Percentiles rank a stretch among this genome's conserved stretches.
phyloP scores from a whole-genome alignment of 2,888 invertebrate genomes.

The Abrostola tripartita region DNA sequence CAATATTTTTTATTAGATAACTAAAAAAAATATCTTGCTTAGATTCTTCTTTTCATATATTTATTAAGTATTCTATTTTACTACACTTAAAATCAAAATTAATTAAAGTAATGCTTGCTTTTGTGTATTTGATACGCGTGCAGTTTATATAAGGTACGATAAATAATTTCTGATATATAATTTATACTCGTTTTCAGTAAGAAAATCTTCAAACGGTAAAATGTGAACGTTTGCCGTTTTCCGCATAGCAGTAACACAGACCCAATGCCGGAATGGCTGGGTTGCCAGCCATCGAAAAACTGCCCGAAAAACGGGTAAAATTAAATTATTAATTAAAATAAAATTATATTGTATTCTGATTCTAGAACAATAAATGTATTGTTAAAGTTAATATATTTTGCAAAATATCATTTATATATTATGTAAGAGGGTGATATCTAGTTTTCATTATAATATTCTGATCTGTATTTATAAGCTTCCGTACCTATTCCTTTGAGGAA shows the following conservation, averaged over 20 bases:
- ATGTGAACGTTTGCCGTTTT: conserved; percentile 59
- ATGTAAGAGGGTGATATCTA: no score
- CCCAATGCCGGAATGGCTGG: conserved; percentile 67
- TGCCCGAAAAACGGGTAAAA: conserved; percentile 33
- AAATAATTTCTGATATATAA: not conserved
- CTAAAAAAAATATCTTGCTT: not conserved
- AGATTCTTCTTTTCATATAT: not conserved
- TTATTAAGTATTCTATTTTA: not conserved
- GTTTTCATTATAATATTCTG: no score
- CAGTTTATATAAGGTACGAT: not conserved
- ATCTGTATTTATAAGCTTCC: no score
- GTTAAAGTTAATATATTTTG: no score
- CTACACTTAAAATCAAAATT: not conserved
- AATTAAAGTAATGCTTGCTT: not conserved
- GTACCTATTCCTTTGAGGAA: no score
- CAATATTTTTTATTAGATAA: no score
- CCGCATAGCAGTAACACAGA: conserved; percentile 81
- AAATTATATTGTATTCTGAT: no score
- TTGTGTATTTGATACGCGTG: no score
- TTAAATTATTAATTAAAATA: not conserved
- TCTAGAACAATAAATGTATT: no score
- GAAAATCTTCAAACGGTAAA: conserved; percentile 20
- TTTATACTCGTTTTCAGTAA: not conserved
- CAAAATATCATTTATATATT: no score
- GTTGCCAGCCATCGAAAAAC: conserved; percentile 60